These are phyloP conservation scores for Trichonephila inaurata DNA, from an alignment of 1,140 invertebrate genomes.

Conservation along the genomic window DNA sequence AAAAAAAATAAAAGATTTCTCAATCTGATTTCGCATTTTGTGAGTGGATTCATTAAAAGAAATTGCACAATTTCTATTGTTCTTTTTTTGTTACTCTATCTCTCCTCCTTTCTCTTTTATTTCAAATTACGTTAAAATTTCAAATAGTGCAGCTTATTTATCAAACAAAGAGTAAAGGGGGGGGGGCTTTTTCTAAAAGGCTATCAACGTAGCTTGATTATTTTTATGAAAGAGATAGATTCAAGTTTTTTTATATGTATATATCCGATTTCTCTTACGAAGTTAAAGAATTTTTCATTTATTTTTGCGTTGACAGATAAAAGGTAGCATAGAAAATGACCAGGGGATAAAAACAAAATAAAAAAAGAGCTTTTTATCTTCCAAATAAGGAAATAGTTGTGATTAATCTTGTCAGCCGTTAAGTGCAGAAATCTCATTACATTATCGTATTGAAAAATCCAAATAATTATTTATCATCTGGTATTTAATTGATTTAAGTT, in stretches of 20 bases:
- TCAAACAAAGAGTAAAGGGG: slow-evolving; percentile 16
- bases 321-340: not conserved
- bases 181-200: not conserved
- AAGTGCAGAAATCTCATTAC: slow-evolving; percentile 15
- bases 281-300: too few species aligned
- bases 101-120: not conserved
- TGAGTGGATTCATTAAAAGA: slow-evolving; percentile 18
- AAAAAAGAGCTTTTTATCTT: not conserved
- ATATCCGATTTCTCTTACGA: too few species aligned
- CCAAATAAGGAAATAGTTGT: not conserved
- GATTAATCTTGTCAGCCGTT: slow-evolving; percentile 15
- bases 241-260: too few species aligned
- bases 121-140: slow-evolving; percentile 35
- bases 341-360: not conserved
- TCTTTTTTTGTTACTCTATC: not conserved
- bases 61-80: not conserved
- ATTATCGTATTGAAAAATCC: slow-evolving; percentile 8
- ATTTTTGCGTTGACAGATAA: not conserved
- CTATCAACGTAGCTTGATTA: not conserved
- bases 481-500: slow-evolving; percentile 20
- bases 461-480: not conserved
- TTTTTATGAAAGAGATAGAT: slow-evolving; percentile 5
- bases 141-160: not conserved
- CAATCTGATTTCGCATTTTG: slow-evolving; percentile 25
- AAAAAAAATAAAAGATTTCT: not conserved